Evolutionary conservation across 2,888 invertebrate genomes (phyloP), one percentile per base, ranked within the genome.

Genomic region (Laspeyria flexula): DNA sequence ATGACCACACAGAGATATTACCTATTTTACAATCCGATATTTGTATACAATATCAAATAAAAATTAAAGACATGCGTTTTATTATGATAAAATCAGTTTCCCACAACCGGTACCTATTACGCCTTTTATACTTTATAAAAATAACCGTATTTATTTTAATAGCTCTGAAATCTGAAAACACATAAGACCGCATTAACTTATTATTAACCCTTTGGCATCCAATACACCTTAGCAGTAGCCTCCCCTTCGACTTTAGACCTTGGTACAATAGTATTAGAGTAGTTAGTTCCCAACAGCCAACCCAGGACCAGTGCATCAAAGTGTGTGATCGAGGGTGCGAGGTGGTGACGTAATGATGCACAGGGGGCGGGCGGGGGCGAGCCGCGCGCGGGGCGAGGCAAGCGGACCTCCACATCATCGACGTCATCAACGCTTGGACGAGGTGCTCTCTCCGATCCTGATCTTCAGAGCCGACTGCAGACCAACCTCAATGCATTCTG

Each of bases 361-460:
- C 73, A 77, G 77, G 81, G 74, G 61, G 70, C 71, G 65, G 65
- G 74, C 59, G 73, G 81, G 57, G 77, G 77, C 53, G 80, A 75
- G 76, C 71, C 72, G 79, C 72, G 79, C 60, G 72, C 58, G 83
- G 84, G 78, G 76, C 83, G 83, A 73, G 75, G 80, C 79, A 81
- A 83, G 81, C 73, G 81, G 78, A 72, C 77, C 72, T 84, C 75
- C 63, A 79, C 66, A 51, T 76, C 77, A 38, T 83, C 83, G 3
- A 71, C 77, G 2, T 79, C 83, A 35, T 77, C 78, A 33, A 80
- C 85, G 42, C 80, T 90, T 56, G 86, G 82, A 67, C 81, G 92
- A 40, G 90, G 86, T 46, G 89, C 90, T 37, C 85, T 83, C 71
- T 89, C 90, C 59, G 91, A 91, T 71, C 88, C 90, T 0, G 91